Conservation (phyloP, 2,113 vertebrate genomes). For the Pedionomus torquatus region DNA sequence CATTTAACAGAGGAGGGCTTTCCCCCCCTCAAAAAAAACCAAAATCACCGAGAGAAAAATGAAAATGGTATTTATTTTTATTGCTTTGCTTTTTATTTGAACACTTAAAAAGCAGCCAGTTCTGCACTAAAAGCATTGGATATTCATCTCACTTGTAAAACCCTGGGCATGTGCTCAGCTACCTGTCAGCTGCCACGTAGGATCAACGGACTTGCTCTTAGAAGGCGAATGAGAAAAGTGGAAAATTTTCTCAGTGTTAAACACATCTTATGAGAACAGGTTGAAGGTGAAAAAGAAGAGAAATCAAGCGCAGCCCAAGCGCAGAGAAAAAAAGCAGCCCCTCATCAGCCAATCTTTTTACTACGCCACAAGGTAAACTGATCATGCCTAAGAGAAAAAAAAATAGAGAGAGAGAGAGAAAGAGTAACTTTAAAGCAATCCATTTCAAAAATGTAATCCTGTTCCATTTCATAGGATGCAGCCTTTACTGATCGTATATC, state of each 20-base stretch:
- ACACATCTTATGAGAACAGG: background rate
- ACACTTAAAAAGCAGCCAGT: slow-evolving; percentile 43
- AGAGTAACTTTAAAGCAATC: background rate
- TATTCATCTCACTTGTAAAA: slow-evolving; percentile 3
- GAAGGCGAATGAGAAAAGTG: background rate
- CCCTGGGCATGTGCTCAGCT: background rate
- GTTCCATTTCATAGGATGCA: background rate
- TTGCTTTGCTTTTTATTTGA: slow-evolving; percentile 50
- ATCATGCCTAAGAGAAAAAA: background rate
- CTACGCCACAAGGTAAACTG: slow-evolving; percentile 23
- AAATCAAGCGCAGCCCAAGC: background rate
- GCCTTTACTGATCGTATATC: background rate
- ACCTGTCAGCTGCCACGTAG: background rate
- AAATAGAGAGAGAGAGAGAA: background rate
- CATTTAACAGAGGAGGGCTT: slow-evolving; percentile 45
- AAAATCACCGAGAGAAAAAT: slow-evolving; percentile 69
- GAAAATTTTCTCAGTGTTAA: background rate
- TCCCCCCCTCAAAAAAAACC: slow-evolving; percentile 11
- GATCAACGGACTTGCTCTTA: background rate
- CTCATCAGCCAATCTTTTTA: slow-evolving; percentile 11
- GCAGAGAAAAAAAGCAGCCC: background rate
- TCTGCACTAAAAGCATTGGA: background rate
- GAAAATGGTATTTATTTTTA: slow-evolving; percentile 70
- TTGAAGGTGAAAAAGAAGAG: background rate
- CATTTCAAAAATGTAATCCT: slow-evolving; percentile 4